phyloP scores from a whole-genome alignment of 2,888 invertebrate species.

The Malthinus seriepunctatus region DNA sequence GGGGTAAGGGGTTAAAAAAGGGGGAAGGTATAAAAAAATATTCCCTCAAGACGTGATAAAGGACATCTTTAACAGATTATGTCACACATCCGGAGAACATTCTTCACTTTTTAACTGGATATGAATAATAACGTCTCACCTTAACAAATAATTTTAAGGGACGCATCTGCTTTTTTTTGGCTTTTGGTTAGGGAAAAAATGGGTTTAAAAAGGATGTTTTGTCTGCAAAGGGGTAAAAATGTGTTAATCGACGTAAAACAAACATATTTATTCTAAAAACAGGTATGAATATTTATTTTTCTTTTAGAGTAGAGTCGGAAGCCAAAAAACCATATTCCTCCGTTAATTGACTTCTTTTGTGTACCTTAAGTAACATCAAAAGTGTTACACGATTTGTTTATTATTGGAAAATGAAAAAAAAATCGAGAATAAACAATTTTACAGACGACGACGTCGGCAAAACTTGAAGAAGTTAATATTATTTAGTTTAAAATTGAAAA shows the following conservation, averaged over 20 bases:
- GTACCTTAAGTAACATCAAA: background rate
- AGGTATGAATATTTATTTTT: slow-evolving; percentile 9
- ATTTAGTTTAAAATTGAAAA: too few relatives aligned
- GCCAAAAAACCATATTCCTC: slow-evolving; percentile 3
- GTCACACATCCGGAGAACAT: slow-evolving; percentile 32
- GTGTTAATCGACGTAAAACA: slow-evolving; percentile 43
- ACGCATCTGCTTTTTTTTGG: slow-evolving; percentile 11
- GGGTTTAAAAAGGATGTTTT: slow-evolving; percentile 45
- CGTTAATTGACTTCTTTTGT: slow-evolving; percentile 7
- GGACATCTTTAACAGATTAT: slow-evolving; percentile 35
- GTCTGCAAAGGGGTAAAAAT: slow-evolving; percentile 46
- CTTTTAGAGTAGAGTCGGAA: slow-evolving; percentile 1
- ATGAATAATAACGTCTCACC: slow-evolving; percentile 23
- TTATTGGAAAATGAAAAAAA: background rate
- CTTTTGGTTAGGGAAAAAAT: slow-evolving; percentile 27
- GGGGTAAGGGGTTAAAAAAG: slow-evolving; percentile 14
- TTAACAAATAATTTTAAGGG: slow-evolving; percentile 22
- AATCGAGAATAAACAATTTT: too few relatives aligned
- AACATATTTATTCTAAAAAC: slow-evolving; percentile 14
- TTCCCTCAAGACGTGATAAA: slow-evolving; percentile 31
- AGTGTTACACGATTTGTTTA: slow-evolving; percentile 5
- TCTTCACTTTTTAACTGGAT: slow-evolving; percentile 30
- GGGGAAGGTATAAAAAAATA: slow-evolving; percentile 7
- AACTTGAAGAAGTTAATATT: too few relatives aligned
- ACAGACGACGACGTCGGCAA: too few relatives aligned